Base-by-base conservation (phyloP, 2,797 vertebrate genomes). In the Ctenopoma multispine region DNA sequence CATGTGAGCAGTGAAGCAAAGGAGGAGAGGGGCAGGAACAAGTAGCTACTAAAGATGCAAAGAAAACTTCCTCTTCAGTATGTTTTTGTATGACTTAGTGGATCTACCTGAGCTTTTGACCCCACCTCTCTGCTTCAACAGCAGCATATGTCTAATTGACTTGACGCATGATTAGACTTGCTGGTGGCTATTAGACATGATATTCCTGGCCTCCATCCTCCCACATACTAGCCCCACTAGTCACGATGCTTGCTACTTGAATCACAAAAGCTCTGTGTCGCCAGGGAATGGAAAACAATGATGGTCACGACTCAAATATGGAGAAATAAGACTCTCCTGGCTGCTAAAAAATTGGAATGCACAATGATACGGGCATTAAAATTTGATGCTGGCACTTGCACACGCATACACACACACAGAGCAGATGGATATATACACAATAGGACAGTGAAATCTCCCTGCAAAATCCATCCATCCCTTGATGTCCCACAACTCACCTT, bases 231-330 rank as follows among this genome's bases (percentile, higher is more conserved):
- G 86, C 84, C 87, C 80, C 63, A 64, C 73, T 77, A 86, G 91
- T 93, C 93, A 92, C 88, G 89, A 93, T 74, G 87, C 79, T 80
- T 73, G 77, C 80, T 90, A 87, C 91, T 94, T 88, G 80, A 93
- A 91, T 87, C 91, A 92, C 87, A 90, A 93, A 90, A 86, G 88
- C 84, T 73, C 76, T n/a, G 46, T 67, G 79, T 80, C 79, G 56
- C 86, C 55, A 24, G 85, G 72, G 81, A 86, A 80, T 79, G 72
- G 69, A 81, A 87, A 87, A 89, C 85, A 90, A 87, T 83, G 89
- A 88, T 49, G 69, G 92, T 93, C 94, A 94, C 92, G 89, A 92
- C 88, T 90, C 85, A 74, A 61, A 84, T 55, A 72, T 49, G 49
- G 67, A 81, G 73, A 80, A 83, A 80, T 75, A 71, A 77, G 68